phyloP scores from a whole-genome alignment of 2,797 vertebrate genomes.

The Hephaestus fuliginosus region DNA sequence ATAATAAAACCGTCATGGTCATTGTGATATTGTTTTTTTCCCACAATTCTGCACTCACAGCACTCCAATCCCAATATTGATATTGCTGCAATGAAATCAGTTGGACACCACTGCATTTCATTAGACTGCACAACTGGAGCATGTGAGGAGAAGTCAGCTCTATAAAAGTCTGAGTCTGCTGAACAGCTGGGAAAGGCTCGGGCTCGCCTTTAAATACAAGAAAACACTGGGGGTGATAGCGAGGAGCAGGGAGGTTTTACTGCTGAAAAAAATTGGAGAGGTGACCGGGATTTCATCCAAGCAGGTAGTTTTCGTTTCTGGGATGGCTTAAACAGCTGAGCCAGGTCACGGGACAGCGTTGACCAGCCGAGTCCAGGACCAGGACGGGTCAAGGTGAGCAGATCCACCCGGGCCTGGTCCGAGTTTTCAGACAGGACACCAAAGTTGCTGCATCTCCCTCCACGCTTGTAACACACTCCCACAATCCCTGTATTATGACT shows the following conservation, averaged over 20 bases:
- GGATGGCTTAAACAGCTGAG: constrained; percentile 75
- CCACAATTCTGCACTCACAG: constrained; percentile 42
- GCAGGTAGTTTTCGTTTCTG: constrained; percentile 44
- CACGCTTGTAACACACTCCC: constrained; percentile 62
- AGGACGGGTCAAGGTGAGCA: constrained; percentile 31
- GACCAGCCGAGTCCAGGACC: constrained; percentile 39
- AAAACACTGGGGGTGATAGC: constrained; percentile 55
- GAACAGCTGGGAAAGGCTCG: constrained; percentile 51
- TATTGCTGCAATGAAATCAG: constrained; percentile 69
- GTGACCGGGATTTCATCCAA: constrained; percentile 62
- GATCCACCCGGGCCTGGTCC: constrained; percentile 42
- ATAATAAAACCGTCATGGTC: constrained; percentile 63
- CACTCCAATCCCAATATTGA: constrained; percentile 71
- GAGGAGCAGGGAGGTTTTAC: constrained; percentile 58
- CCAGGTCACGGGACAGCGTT: constrained; percentile 24
- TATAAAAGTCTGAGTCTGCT: constrained; percentile 63
- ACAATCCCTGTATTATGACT: constrained; percentile 51
- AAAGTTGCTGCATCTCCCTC: constrained; percentile 58
- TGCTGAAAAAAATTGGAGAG: constrained; percentile 42
- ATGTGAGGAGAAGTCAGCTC: constrained; percentile 63
- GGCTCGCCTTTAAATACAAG: constrained; percentile 25
- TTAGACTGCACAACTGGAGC: constrained; percentile 64
- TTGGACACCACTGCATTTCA: constrained; percentile 71
- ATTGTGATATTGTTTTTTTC: constrained; percentile 61
- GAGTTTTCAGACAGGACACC: constrained; percentile 53